Conservation (phyloP, 2,888 invertebrate genomes). For the Electrophaes corylata region DNA sequence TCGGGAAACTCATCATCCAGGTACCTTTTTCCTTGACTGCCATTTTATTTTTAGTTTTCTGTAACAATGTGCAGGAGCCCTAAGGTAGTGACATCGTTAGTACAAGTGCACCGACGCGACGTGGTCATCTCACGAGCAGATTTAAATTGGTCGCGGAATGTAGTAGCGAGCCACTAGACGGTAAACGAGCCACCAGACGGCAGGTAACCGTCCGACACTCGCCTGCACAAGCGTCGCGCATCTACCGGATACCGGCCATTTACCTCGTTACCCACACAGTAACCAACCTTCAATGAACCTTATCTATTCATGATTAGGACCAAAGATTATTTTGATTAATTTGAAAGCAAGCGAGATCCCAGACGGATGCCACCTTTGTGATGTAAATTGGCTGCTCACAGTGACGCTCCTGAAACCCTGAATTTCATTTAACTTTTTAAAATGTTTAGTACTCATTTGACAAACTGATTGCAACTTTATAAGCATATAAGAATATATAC, state of each 20-base stretch:
- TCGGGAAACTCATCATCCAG: background rate
- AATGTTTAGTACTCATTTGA: no score
- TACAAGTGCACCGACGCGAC: conserved; percentile 1
- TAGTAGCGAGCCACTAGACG: background rate
- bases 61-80: background rate
- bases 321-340: conserved; percentile 3
- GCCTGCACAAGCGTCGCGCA: background rate
- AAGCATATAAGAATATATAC: no score
- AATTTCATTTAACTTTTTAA: background rate
- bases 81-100: background rate
- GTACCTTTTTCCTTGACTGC: no score
- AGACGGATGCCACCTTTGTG: conserved; percentile 4
- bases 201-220: background rate
- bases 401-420: conserved; percentile 1
- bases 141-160: background rate
- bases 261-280: background rate
- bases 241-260: background rate
- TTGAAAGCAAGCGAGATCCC: background rate
- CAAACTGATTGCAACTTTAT: no score
- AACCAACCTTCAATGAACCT: background rate
- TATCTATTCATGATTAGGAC: background rate
- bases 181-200: background rate
- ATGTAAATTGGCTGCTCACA: conserved; percentile 5
- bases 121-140: background rate
- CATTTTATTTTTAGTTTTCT: no score